Evolutionary conservation across 1,140 invertebrate species (phyloP), one percentile per base, ranked within the genome.

Genomic region (Limonius californicus): DNA sequence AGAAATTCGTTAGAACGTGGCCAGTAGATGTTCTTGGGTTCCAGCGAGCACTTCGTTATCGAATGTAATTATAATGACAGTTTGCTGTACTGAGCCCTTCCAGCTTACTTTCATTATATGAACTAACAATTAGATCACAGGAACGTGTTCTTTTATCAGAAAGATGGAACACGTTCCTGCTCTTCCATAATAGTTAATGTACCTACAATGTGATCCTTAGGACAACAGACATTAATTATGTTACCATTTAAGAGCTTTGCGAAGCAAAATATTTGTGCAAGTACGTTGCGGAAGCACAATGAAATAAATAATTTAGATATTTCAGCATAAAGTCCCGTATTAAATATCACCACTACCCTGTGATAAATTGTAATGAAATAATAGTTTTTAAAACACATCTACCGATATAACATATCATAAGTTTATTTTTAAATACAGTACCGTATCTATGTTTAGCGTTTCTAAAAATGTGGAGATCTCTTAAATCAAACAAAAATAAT

Each of bases 31-130:
- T 39, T 57, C 23, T 27, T 39, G 42, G 42, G 42, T 45, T 45
- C 42, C 42, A 15, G 16, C 42, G n/a, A 45, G 42, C 42, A 27
- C 23, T 35, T 57, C 1, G 23, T 53, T 30, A 18, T n/a, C 56
- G 53, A 60, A 60, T 60, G 35, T 11, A 35, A 54, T 57, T 43
- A 50, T 15, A 63, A 47, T 63, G 18, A 54, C 27, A 45, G 42
- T 45, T 45, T 45, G 57, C 57, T 63, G 57, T 59, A 63, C 30
- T 63, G 62, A 63, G 62, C 62, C 62, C 62, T 63, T 58, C 39
- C 62, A 63, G 57, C 57, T 55, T 20, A 63, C 57, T 59, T 20
- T 42, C 56, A 63, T 54, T 57, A 15, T 45, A 45, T n/a, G n/a
- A 45, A 45, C 23, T 27, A 27, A 27, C 12, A 43, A 14, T 16